Percentiles rank a stretch among this genome's conserved stretches.
Evolutionary conservation across 2,797 vertebrate species (phyloP).

Genomic region (Oreortyx pictus): DNA sequence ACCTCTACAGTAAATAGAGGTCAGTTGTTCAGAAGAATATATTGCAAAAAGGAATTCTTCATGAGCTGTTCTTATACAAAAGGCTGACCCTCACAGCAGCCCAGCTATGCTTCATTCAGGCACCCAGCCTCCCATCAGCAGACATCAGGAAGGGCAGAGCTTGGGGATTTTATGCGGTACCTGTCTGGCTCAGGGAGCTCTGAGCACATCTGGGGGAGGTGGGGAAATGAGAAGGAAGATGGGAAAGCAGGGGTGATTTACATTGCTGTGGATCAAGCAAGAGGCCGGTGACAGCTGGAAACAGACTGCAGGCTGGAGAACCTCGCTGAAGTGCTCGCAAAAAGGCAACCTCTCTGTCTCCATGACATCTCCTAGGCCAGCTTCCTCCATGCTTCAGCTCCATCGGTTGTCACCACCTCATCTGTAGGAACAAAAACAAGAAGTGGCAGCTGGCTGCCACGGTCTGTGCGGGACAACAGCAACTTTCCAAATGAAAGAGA

Average conservation of each 20-base stretch:
- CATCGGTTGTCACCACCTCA: conserved; percentile 26
- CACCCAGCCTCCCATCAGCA: not conserved
- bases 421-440: not conserved
- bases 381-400: not conserved
- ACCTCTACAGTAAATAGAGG: not conserved
- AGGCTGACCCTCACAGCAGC: not conserved
- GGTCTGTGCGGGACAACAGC: conserved; percentile 50
- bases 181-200: not conserved
- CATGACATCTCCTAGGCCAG: not conserved
- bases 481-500: conserved; percentile 46
- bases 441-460: conserved; percentile 51
- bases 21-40: not conserved
- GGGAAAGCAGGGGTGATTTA: not conserved
- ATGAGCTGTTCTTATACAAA: not conserved
- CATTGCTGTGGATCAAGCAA: not conserved
- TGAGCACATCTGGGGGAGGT: fast-evolving
- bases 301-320: not conserved
- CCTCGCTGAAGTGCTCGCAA: not conserved
- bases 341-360: not conserved
- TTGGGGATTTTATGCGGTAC: fast-evolving
- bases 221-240: not conserved
- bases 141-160: not conserved
- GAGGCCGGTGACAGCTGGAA: not conserved
- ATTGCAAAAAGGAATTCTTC: not conserved
- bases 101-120: not conserved